A percentile compares a stretch with the other conserved stretches of the same genome.
Evolutionary conservation across 2,797 vertebrate species (phyloP).

Genomic region (Triplophysa yarkandensis): DNA sequence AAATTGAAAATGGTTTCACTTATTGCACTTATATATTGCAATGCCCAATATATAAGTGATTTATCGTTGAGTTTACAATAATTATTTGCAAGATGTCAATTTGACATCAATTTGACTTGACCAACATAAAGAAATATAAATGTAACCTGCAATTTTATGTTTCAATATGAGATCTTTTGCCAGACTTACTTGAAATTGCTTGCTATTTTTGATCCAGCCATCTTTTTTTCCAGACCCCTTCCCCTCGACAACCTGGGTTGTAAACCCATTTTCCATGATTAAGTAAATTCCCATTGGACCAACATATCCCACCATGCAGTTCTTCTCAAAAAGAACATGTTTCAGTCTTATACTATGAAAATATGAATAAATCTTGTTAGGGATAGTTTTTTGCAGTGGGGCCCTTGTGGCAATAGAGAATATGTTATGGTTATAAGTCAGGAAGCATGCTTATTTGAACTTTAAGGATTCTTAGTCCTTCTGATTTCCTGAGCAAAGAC

Average conservation of each 20-base stretch:
- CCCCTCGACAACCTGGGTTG: not conserved
- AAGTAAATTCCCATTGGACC: not conserved
- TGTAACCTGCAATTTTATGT: too few relatives aligned
- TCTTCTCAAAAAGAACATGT: not conserved
- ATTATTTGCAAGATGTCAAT: too few relatives aligned
- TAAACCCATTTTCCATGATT: not conserved
- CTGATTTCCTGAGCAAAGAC: conserved; percentile 22
- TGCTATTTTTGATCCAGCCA: not conserved
- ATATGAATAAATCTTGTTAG: not conserved
- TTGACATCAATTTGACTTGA: not conserved
- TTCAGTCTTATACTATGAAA: not conserved
- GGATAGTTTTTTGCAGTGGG: not conserved
- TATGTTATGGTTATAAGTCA: not conserved
- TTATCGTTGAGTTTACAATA: too few relatives aligned
- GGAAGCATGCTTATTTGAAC: conserved; percentile 1
- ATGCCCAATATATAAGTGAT: too few relatives aligned
- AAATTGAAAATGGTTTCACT: too few relatives aligned
- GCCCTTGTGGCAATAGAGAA: not conserved
- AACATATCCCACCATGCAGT: not conserved
- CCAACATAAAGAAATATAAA: too few relatives aligned
- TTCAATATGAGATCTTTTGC: not conserved
- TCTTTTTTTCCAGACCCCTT: not conserved
- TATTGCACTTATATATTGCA: too few relatives aligned
- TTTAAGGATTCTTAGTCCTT: not conserved
- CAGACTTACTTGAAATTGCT: not conserved